These are phyloP conservation scores for Magallana nippona DNA, from an alignment of 2,888 invertebrate genomes.

Conservation along the genomic window DNA sequence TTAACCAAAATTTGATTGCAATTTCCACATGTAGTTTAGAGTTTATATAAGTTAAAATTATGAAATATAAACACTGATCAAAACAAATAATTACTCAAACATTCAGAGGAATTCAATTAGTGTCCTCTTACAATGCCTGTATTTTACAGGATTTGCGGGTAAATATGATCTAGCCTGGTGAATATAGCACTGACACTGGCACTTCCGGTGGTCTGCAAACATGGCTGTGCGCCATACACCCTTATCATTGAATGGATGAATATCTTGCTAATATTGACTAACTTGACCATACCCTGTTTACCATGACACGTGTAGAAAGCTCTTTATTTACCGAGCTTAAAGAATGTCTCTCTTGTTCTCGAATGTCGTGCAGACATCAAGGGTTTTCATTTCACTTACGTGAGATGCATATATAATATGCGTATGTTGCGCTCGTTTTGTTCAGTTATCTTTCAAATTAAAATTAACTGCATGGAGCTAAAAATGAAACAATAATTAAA, in stretches of 20 bases:
- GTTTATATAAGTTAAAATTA: not conserved
- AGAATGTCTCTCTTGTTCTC: not conserved
- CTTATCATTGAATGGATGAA: not conserved
- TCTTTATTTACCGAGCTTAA: not conserved
- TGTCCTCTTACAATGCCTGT: not conserved
- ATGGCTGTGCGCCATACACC: not conserved
- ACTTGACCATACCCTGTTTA: conserved; percentile 22
- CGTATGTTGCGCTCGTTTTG: too few relatives aligned
- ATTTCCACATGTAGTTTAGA: not conserved
- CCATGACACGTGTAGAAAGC: conserved; percentile 29
- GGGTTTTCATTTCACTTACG: conserved; percentile 22
- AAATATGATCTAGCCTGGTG: conserved; percentile 8
- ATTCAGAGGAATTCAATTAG: conserved; percentile 9
- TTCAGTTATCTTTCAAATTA: too few relatives aligned
- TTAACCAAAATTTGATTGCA: not conserved
- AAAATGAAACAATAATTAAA: too few relatives aligned
- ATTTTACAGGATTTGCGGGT: not conserved
- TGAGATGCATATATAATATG: not conserved
- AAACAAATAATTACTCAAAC: conserved; percentile 7
- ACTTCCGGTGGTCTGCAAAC: conserved; percentile 20
- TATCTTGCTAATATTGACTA: conserved; percentile 19
- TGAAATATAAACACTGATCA: conserved; percentile 19
- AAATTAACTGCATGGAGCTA: too few relatives aligned
- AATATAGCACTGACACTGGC: not conserved
- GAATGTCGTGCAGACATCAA: not conserved